Evolutionary conservation across 2,888 invertebrate genomes (phyloP).

Genomic region (Kuschelorhynchus macadamiae): DNA sequence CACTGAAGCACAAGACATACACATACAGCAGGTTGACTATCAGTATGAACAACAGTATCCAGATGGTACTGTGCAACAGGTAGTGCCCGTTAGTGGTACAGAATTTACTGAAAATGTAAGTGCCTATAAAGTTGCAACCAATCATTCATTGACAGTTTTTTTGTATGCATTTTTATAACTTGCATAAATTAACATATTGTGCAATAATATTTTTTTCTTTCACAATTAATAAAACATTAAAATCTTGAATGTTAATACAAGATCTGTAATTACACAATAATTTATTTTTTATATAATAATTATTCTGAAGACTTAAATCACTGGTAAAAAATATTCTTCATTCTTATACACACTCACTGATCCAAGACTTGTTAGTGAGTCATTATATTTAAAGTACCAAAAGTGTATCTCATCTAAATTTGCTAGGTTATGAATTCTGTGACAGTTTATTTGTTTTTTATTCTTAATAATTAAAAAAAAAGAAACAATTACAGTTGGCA

Average conservation of each 20-base stretch:
- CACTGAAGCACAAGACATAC: conserved; percentile 40
- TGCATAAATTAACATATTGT: background rate
- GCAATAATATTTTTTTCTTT: background rate
- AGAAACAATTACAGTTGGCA: too few relatives aligned
- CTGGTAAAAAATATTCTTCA: too few relatives aligned
- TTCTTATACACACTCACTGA: too few relatives aligned
- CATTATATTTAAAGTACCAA: too few relatives aligned
- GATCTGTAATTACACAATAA: too few relatives aligned
- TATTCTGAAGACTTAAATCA: too few relatives aligned
- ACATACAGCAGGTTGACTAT: conserved; percentile 43
- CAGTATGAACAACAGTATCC: conserved; percentile 44
- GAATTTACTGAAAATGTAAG: conserved; percentile 44
- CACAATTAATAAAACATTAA: background rate
- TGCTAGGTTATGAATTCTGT: too few relatives aligned
- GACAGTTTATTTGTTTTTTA: too few relatives aligned
- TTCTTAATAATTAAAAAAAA: too few relatives aligned
- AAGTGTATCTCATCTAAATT: too few relatives aligned
- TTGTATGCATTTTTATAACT: background rate
- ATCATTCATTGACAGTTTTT: background rate
- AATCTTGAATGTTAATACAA: background rate
- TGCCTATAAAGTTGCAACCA: conserved; percentile 13
- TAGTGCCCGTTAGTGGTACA: conserved; percentile 24
- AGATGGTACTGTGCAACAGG: conserved; percentile 33
- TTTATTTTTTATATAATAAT: too few relatives aligned
- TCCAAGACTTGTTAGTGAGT: too few relatives aligned